Conservation (phyloP, 2,888 invertebrate species). For the Lepas anatifera region DNA sequence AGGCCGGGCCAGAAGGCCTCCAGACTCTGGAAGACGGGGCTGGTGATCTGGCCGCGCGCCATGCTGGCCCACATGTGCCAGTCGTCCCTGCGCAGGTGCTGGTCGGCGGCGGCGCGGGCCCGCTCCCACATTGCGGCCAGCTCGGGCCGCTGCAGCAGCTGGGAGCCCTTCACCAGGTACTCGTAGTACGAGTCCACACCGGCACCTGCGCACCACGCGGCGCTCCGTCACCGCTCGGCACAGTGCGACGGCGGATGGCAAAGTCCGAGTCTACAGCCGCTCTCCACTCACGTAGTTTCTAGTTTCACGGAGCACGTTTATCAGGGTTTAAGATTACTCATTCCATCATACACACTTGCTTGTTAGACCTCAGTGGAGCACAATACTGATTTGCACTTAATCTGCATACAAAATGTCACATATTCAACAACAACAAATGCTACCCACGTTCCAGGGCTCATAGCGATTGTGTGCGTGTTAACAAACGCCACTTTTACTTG, state of each 20-base stretch:
- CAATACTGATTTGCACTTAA: too few species aligned
- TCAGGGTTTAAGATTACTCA: too few species aligned
- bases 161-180: constrained; percentile 91
- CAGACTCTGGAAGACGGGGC: constrained; percentile 95
- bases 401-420: too few species aligned
- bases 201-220: constrained; percentile 39
- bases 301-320: too few species aligned
- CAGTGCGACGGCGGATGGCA: background rate
- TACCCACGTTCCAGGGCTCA: too few species aligned
- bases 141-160: constrained; percentile 78
- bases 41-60: constrained; percentile 85
- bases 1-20: constrained; percentile 99
- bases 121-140: constrained; percentile 83
- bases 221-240: too few species aligned
- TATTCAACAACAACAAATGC: too few species aligned
- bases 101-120: constrained; percentile 60
- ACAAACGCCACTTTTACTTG: too few species aligned
- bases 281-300: background rate
- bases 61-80: constrained; percentile 99
- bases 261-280: background rate
- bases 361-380: too few species aligned
- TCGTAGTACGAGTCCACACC: constrained; percentile 97
- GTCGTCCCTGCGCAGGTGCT: constrained; percentile 80
- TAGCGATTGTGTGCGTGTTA: too few species aligned
- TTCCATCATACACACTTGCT: too few species aligned